A percentile compares a stretch with the other conserved stretches of the same genome.
Evolutionary conservation across 2,888 invertebrate species (phyloP).

Genomic region (Cinara cedri): DNA sequence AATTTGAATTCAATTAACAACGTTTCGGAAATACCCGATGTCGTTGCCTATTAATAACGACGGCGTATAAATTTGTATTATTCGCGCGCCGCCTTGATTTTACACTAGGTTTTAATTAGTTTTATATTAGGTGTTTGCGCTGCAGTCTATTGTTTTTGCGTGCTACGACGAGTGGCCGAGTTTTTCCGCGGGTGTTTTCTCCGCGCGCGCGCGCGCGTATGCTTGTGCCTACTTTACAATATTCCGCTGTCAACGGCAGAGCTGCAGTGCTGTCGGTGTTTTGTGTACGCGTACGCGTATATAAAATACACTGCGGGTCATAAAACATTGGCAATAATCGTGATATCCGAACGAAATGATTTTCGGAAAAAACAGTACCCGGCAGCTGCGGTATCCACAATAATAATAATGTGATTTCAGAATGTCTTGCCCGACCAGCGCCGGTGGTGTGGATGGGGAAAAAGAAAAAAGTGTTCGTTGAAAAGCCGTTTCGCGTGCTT

Average conservation of each 20-base stretch:
- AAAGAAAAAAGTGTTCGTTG: slow-evolving; percentile 3
- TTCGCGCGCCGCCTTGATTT: too few relatives aligned
- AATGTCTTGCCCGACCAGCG: slow-evolving; percentile 27
- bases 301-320: slow-evolving; percentile 4
- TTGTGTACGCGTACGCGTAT: background rate
- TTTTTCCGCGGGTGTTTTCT: slow-evolving; percentile 8
- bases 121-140: background rate
- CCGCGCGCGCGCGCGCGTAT: background rate
- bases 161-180: background rate
- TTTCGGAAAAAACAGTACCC: background rate
- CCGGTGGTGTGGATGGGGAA: background rate
- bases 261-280: slow-evolving; percentile 2
- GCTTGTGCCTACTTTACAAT: background rate
- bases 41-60: too few relatives aligned
- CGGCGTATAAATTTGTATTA: too few relatives aligned
- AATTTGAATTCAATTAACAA: too few relatives aligned
- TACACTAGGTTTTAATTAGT: too few relatives aligned
- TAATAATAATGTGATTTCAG: slow-evolving; percentile 13
- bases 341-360: slow-evolving; percentile 24
- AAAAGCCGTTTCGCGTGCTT: slow-evolving; percentile 47
- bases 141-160: background rate
- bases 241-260: slow-evolving; percentile 32
- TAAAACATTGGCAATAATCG: slow-evolving; percentile 48
- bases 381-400: background rate
- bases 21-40: too few relatives aligned